Percentiles rank a stretch among this genome's conserved stretches.
phyloP scores from a whole-genome alignment of 2,888 invertebrate species.

The Cordilura impudica region DNA sequence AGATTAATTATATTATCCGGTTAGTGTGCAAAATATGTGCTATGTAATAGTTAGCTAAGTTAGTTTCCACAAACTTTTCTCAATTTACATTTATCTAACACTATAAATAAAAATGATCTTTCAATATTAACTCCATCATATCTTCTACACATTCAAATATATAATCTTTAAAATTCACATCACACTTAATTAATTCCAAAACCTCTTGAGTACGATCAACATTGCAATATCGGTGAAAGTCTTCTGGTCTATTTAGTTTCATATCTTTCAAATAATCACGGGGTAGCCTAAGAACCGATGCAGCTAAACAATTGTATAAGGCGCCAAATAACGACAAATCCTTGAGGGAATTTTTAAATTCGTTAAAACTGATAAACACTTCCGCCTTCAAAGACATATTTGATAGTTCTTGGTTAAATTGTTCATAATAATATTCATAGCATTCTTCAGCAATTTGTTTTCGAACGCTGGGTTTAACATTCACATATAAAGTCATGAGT shows the following conservation, averaged over 20 bases:
- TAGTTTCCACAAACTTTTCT: background rate
- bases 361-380: slow-evolving; percentile 69
- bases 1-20: no score
- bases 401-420: slow-evolving; percentile 70
- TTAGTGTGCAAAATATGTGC: no score
- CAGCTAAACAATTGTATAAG: slow-evolving; percentile 74
- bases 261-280: slow-evolving; percentile 73
- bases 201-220: slow-evolving; percentile 69
- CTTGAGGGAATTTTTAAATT: slow-evolving; percentile 73
- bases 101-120: background rate
- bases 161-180: slow-evolving; percentile 65
- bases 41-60: no score
- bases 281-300: slow-evolving; percentile 72
- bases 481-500: slow-evolving; percentile 71
- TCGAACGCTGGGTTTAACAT: slow-evolving; percentile 66
- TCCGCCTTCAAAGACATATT: slow-evolving; percentile 69
- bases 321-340: slow-evolving; percentile 75
- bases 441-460: slow-evolving; percentile 61
- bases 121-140: slow-evolving; percentile 65
- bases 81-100: background rate
- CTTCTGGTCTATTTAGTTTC: slow-evolving; percentile 70
- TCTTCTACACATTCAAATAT: slow-evolving; percentile 71
- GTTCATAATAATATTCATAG: slow-evolving; percentile 66
- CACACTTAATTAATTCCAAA: slow-evolving; percentile 63
- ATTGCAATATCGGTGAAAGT: slow-evolving; percentile 76